Percentiles rank a stretch among this genome's conserved stretches.
Conservation (phyloP, 1,140 invertebrate genomes). For the Maconellicoccus hirsutus region DNA sequence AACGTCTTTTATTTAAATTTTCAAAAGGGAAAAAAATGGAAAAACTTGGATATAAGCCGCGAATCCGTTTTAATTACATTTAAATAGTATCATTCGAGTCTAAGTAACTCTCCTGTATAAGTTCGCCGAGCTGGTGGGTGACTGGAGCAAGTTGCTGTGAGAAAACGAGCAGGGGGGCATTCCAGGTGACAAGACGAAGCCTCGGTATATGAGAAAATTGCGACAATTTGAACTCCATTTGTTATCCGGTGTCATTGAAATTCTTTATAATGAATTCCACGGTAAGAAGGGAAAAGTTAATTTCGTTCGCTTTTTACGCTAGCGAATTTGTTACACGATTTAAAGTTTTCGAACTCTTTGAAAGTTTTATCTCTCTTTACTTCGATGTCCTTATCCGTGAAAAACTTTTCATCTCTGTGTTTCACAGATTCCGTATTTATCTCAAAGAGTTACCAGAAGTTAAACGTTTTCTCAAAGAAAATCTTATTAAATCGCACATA, state of each 20-base stretch:
- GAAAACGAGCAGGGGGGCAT: no score
- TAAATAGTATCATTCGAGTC: no score
- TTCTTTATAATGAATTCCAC: background rate
- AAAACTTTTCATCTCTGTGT: background rate
- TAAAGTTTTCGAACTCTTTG: slow-evolving; percentile 4
- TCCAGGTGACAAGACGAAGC: no score
- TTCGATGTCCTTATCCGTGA: slow-evolving; percentile 7
- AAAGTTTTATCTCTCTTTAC: slow-evolving; percentile 9
- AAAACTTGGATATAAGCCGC: no score
- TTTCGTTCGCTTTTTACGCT: slow-evolving; percentile 7
- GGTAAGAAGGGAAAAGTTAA: background rate
- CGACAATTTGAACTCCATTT: background rate
- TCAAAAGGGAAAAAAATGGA: no score
- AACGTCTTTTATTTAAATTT: no score
- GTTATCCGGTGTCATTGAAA: slow-evolving; percentile 1
- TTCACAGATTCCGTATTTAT: slow-evolving; percentile 9
- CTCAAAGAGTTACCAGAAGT: slow-evolving; percentile 19
- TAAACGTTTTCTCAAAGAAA: slow-evolving; percentile 21
- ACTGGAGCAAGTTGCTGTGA: no score
- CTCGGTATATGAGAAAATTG: background rate
- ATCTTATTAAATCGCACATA: slow-evolving; percentile 22
- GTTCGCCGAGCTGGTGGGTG: no score
- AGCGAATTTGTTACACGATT: background rate
- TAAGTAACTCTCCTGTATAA: no score
- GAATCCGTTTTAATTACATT: no score